phyloP scores from a whole-genome alignment of 2,888 invertebrate genomes.

The Gastracanthus pulcherrimus region DNA sequence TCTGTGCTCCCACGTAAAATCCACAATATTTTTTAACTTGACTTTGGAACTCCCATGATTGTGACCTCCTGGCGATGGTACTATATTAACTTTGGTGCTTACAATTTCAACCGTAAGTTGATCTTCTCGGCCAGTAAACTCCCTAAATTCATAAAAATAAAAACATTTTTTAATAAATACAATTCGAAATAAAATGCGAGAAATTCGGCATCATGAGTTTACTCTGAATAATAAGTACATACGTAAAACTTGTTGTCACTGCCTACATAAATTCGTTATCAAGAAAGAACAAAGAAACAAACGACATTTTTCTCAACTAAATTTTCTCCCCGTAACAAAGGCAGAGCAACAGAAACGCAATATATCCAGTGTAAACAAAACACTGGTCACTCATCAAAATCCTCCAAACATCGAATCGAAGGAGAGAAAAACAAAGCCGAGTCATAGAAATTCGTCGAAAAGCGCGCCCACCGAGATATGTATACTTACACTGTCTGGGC shows the following conservation, averaged over 20 bases:
- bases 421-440: conserved; percentile 1
- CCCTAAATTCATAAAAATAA: conserved; percentile 72
- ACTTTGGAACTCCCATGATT: conserved; percentile 93
- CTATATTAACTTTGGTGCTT: conserved; percentile 83
- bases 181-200: no score
- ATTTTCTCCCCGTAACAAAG: neutral
- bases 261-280: no score
- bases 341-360: neutral
- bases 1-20: conserved; percentile 95
- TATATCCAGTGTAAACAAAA: neutral
- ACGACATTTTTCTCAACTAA: neutral
- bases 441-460: neutral
- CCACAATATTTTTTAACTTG: conserved; percentile 92
- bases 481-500: conserved; percentile 67
- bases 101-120: conserved; percentile 80
- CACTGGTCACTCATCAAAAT: no score
- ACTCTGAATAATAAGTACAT: no score
- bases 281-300: neutral
- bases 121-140: conserved; percentile 81
- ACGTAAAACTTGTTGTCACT: no score
- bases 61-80: conserved; percentile 85
- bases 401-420: no score
- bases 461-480: neutral
- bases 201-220: no score
- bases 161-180: conserved; percentile 2